phyloP scores from a whole-genome alignment of 2,113 vertebrate species.

The Amphiprion ocellaris region DNA sequence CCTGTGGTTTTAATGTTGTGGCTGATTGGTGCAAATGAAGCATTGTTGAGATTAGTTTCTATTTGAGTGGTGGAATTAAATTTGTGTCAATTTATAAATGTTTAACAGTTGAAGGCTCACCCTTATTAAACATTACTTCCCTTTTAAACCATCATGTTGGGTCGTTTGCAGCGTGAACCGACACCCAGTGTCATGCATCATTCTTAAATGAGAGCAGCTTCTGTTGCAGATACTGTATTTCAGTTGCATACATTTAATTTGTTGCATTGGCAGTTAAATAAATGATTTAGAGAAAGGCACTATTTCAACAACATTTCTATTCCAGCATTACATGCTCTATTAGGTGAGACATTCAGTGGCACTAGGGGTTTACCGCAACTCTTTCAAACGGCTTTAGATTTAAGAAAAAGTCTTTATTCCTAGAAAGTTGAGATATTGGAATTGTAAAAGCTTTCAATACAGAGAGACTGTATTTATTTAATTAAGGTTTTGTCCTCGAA shows the following conservation, averaged over 20 bases:
- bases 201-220: neutral
- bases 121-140: neutral
- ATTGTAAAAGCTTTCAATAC: neutral
- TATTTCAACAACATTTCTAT: too few relatives aligned
- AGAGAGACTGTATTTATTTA: neutral
- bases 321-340: too few relatives aligned
- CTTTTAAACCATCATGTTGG: constrained; percentile 13
- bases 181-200: neutral
- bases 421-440: neutral
- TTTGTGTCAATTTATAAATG: neutral
- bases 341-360: neutral
- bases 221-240: neutral
- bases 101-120: constrained; percentile 2
- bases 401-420: constrained; percentile 4
- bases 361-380: neutral
- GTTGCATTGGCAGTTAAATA: neutral
- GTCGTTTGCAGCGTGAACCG: neutral
- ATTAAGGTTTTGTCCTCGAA: neutral
- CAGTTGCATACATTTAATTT: neutral
- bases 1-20: too few relatives aligned
- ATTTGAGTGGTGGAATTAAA: constrained; percentile 12
- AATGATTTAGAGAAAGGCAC: neutral
- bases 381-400: neutral
- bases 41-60: neutral
- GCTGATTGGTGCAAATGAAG: neutral